Base-by-base conservation (phyloP, 2,113 vertebrate genomes). In the Heterocephalus glaber region DNA sequence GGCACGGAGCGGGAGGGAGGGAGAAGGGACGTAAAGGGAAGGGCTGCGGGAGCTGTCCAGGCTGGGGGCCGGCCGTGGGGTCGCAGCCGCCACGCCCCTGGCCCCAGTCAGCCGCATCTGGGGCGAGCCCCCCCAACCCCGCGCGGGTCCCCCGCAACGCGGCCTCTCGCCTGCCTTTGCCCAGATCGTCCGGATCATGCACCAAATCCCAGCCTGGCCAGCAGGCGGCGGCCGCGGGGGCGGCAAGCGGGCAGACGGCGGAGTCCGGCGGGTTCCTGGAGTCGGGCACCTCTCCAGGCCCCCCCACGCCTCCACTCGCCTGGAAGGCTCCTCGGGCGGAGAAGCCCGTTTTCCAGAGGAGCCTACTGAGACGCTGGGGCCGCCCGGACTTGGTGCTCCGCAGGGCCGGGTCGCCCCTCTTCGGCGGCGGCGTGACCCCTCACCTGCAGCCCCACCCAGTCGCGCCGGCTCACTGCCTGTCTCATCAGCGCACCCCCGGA, bases 401-500 rank as follows among this genome's bases (percentile, higher is more conserved):
- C 35, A 10, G 89, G 77, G 63, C 22, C n/a, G 12, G 49, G 24
- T 47, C 58, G 12, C 30, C 30, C 35, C 12, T 35, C 30, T 20
- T 38, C 22, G 54, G 56, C n/a, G 54, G 56, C n/a, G 35, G 33
- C 35, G 49, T 6, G 33, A 81, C 58, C 84, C 65, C 49, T 44
- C 97, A 56, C 93, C 89, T 66, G 81, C 87, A 9, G 56, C 63
- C 26, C n/a, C 58, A 30, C 84, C 72, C 66, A 4, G 74, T 28
- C 81, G 47, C 66, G 44, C 44, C 22, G 47, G 86, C 97, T 97
- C 93, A 96, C 58, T 63, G 91, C 89, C 49, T 97, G 92, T 60
- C 98, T 97, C 97, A 93, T 74, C 81, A 98, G 98, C 98, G 99
- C 98, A 98, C 98, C 98, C 97, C 61, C 98, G 98, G 99, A 99